phyloP scores from a whole-genome alignment of 2,797 vertebrate species.

The Sebastes aleutianus region DNA sequence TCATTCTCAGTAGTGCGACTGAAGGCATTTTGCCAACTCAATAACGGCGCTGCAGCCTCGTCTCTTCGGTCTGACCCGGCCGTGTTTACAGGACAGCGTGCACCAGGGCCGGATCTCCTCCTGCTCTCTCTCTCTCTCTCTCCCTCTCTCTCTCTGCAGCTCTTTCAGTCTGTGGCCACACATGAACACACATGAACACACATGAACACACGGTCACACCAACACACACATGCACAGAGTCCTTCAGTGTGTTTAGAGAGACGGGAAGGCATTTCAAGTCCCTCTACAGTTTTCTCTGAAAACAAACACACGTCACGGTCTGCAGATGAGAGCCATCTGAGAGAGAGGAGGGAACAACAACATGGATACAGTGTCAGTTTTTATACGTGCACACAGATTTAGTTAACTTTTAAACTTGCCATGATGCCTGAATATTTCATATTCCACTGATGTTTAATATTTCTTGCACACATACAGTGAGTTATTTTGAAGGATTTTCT shows the following conservation, averaged over 20 bases:
- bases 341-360: not conserved
- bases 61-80: conserved; percentile 24
- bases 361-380: not conserved
- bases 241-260: conserved; percentile 50
- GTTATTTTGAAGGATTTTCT: not conserved
- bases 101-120: conserved; percentile 37
- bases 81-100: conserved; percentile 59
- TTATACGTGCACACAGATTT: not conserved
- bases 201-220: not conserved
- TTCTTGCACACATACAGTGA: not conserved
- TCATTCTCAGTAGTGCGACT: not conserved
- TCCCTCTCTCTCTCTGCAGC: not conserved
- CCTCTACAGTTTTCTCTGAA: conserved; percentile 53
- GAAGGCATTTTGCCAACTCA: conserved; percentile 9
- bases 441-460: not conserved
- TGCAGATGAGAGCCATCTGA: conserved; percentile 46
- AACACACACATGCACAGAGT: conserved; percentile 34
- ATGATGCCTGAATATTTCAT: not conserved
- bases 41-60: not conserved
- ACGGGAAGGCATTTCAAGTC: conserved; percentile 53
- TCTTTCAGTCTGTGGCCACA: conserved; percentile 13
- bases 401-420: not conserved
- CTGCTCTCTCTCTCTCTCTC: not conserved
- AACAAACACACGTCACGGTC: conserved; percentile 63
- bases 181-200: conserved; percentile 13